phyloP scores from a whole-genome alignment of 2,113 vertebrate genomes.

The Scatophagus argus region DNA sequence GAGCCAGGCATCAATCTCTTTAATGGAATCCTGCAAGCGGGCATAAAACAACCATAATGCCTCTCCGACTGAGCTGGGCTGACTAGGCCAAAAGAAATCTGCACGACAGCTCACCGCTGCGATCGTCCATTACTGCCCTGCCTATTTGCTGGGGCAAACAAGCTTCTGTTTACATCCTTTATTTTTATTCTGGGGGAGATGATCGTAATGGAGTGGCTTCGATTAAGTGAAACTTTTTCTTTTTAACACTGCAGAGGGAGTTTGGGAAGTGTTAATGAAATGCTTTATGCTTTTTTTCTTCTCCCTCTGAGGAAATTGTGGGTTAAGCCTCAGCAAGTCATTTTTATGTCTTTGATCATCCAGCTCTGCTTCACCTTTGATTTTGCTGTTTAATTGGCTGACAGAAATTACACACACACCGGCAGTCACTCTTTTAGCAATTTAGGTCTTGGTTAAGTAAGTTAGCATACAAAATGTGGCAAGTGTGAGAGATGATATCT shows the following conservation, averaged over 20 bases:
- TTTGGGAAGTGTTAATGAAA: constrained; percentile 32
- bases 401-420: constrained; percentile 6
- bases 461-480: neutral
- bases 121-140: constrained; percentile 59
- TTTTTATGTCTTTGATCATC: constrained; percentile 55
- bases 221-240: constrained; percentile 41
- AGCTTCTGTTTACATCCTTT: constrained; percentile 56
- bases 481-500: neutral
- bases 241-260: constrained; percentile 12
- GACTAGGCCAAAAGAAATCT: constrained; percentile 56
- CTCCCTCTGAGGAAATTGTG: constrained; percentile 34
- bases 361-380: constrained; percentile 43
- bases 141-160: constrained; percentile 54
- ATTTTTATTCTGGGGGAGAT: constrained; percentile 42
- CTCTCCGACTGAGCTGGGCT: constrained; percentile 58
- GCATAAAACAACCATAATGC: constrained; percentile 76
- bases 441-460: constrained; percentile 10
- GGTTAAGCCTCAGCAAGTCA: constrained; percentile 34
- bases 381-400: constrained; percentile 53
- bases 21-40: constrained; percentile 82
- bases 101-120: constrained; percentile 25
- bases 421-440: constrained; percentile 2
- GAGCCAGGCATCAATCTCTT: constrained; percentile 81
- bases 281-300: constrained; percentile 4
- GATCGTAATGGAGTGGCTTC: constrained; percentile 41